Percentiles rank a stretch among this genome's conserved stretches.
phyloP scores from a whole-genome alignment of 2,797 vertebrate species.

The Macropodus opercularis region DNA sequence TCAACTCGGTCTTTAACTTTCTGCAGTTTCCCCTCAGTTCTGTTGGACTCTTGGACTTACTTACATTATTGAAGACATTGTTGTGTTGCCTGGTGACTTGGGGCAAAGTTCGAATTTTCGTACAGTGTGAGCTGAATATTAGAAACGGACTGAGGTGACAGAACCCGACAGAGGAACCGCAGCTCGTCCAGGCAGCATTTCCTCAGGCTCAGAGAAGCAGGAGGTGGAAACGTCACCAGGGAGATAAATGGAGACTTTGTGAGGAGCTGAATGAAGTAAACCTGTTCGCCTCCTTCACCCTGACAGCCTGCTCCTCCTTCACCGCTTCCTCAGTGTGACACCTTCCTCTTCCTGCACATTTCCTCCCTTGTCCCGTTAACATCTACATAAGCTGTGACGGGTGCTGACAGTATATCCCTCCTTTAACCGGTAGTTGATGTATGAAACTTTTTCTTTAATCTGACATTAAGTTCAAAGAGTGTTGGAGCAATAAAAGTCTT shows the following conservation, averaged over 20 bases:
- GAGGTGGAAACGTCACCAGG: slow-evolving; percentile 37
- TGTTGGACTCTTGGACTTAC: slow-evolving; percentile 1
- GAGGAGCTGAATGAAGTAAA: slow-evolving; percentile 35
- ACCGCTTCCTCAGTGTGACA: slow-evolving; percentile 1
- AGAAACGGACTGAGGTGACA: slow-evolving; percentile 5
- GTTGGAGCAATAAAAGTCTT: neutral
- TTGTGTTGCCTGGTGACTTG: neutral
- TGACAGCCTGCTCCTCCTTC: slow-evolving; percentile 32
- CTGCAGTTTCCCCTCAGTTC: neutral
- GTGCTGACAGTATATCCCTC: too few species aligned
- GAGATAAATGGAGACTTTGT: slow-evolving; percentile 29
- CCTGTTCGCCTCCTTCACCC: slow-evolving; percentile 42
- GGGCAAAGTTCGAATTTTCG: slow-evolving; percentile 12
- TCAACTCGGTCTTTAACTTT: neutral
- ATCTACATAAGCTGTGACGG: too few species aligned
- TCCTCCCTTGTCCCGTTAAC: too few species aligned
- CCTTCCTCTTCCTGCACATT: neutral
- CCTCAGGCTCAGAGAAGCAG: slow-evolving; percentile 20
- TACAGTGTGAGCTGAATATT: slow-evolving; percentile 14
- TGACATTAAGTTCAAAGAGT: neutral
- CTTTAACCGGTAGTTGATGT: too few species aligned
- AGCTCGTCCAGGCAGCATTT: slow-evolving; percentile 22
- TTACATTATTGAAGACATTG: slow-evolving; percentile 26
- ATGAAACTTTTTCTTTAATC: neutral
- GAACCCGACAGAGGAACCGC: slow-evolving; percentile 1